Evolutionary conservation across 2,113 vertebrate species (phyloP).

Genomic region (Aphyosemion australe): DNA sequence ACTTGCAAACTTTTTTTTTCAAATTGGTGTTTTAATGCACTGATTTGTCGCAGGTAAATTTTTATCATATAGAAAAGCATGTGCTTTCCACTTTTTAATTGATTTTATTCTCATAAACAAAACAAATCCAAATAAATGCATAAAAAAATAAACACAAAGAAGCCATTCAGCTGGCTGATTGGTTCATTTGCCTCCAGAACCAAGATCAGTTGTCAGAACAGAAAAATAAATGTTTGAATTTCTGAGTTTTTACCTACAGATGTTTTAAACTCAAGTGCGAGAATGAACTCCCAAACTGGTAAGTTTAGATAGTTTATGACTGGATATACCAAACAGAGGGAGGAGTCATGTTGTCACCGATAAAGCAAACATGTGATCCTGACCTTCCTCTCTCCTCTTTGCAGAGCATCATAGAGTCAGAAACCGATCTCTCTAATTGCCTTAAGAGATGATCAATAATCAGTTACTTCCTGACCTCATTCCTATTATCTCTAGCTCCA

Average conservation of each 20-base stretch:
- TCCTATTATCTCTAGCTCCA: slow-evolving; percentile 27
- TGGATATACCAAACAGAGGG: neutral
- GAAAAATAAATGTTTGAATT: neutral
- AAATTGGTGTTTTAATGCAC: too few relatives aligned
- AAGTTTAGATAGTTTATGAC: neutral
- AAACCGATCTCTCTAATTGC: slow-evolving; percentile 59
- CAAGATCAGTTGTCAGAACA: neutral
- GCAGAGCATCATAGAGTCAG: slow-evolving; percentile 23
- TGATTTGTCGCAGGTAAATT: too few relatives aligned
- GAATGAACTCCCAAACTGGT: too few relatives aligned
- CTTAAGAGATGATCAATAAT: slow-evolving; percentile 59
- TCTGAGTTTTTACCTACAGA: neutral
- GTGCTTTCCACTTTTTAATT: neutral
- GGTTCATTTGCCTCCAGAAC: too few relatives aligned
- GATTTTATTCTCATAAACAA: neutral
- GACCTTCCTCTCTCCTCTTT: slow-evolving; percentile 44
- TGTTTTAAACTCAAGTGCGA: neutral
- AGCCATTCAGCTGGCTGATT: too few relatives aligned
- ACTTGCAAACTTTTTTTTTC: too few relatives aligned
- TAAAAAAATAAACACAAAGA: neutral
- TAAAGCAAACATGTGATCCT: slow-evolving; percentile 24
- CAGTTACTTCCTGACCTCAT: slow-evolving; percentile 46
- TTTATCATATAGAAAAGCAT: too few relatives aligned
- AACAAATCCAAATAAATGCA: neutral
- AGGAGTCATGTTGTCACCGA: neutral